Base-by-base conservation (phyloP, 2,888 invertebrate species). In the Leistus spinibarbis region DNA sequence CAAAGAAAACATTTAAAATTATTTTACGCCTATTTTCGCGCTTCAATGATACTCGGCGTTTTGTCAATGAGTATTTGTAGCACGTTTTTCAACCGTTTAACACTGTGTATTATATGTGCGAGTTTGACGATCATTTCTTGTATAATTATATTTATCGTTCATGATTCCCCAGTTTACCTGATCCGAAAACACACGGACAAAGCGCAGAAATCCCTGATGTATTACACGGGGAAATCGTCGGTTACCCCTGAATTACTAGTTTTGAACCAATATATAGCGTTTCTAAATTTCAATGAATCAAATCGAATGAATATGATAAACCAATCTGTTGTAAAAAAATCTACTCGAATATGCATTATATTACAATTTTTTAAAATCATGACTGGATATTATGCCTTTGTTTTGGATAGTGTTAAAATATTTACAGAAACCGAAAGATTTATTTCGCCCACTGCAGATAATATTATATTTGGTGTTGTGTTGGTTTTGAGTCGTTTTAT, bases 111-210 rank as follows among this genome's bases (percentile, higher is more conserved):
- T 19, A 24, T 78, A 3, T 77, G 76, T 66, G 76, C 74, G 10
- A 23, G 54, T 0, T 77, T 79, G 54, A 78, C 79, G 0, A 17
- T 78, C 5, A 1, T 80, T 57, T 78, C 78, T 66, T 77, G 77
- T 20, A 17, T 79, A 9, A 57, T 81, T 40, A 70, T 81, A 1
- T 56, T 75, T 1, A 20, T 79, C 0, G 70, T 79, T 40, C 81
- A 80, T 0, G 83, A 83, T 77, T 82, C 82, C 74, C 83, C 83
- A 0, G 80, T 81, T 3, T 80, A 77, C 77, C 70, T 83, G 19
- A 81, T 79, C 69, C 69, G 78, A 2, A 80, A 73, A 22, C 80
- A 78, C 5, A 77, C 78, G 63, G 54, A 20, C 0, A 66, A 77
- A 60, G 80, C 81, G 0, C 76, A 79, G 23, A 63, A 79, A 68